These are phyloP conservation scores for Oostethus manadensis DNA, from an alignment of 2,113 vertebrate species.

Conservation along the genomic window DNA sequence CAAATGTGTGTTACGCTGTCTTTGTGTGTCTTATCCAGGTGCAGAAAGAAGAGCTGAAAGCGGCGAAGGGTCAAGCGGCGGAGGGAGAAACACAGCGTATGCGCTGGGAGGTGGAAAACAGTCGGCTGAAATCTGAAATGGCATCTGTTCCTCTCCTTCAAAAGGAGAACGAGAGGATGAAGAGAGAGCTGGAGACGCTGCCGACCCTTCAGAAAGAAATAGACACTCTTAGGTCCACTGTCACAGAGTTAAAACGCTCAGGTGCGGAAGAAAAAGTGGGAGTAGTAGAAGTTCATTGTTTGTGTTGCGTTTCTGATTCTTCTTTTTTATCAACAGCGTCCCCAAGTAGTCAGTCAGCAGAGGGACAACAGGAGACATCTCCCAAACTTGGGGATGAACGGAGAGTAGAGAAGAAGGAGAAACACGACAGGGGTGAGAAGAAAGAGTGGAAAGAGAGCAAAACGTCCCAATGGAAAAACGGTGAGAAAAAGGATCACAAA, in stretches of 20 bases:
- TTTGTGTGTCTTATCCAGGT: constrained; percentile 12
- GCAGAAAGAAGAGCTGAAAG: constrained; percentile 55
- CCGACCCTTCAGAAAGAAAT: constrained; percentile 70
- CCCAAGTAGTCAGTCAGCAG: constrained; percentile 43
- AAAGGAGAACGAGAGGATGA: constrained; percentile 64
- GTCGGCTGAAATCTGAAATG: constrained; percentile 65
- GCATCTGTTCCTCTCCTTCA: constrained; percentile 63
- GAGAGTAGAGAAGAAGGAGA: constrained; percentile 28
- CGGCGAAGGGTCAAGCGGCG: constrained; percentile 45
- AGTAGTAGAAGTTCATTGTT: neutral
- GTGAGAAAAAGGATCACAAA: no score
- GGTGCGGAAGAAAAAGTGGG: constrained; percentile 31
- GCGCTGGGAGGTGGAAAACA: constrained; percentile 61
- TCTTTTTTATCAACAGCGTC: constrained; percentile 12
- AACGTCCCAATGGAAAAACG: no score
- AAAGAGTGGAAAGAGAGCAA: constrained; percentile 45
- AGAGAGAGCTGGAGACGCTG: constrained; percentile 68
- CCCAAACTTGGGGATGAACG: constrained; percentile 26
- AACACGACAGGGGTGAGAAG: constrained; percentile 37
- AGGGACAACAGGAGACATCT: constrained; percentile 15
- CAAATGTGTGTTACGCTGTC: constrained; percentile 3
- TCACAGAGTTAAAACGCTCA: constrained; percentile 57
- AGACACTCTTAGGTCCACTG: constrained; percentile 66
- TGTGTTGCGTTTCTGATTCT: neutral
- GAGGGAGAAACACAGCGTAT: constrained; percentile 54